Base-by-base conservation (phyloP, 2,888 invertebrate species). In the Plutella xylostella region DNA sequence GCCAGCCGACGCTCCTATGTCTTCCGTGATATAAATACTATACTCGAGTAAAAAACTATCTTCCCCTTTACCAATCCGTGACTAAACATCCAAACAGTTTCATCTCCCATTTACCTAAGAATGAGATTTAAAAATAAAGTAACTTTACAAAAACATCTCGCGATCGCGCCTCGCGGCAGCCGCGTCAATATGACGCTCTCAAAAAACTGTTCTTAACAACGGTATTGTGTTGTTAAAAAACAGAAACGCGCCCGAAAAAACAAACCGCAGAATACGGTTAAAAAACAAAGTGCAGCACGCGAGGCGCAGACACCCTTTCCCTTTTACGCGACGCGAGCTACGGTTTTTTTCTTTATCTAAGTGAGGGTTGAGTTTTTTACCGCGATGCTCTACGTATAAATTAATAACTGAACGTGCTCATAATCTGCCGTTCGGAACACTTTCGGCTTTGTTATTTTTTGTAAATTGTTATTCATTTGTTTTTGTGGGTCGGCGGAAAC, bases 361-460 rank as follows among this genome's bases (percentile, higher is more conserved):
- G 72, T 72, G 68, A 72, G 75, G 82, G 82, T 82, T 73, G 72
- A 62, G 66, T 77, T 82, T 80, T 82, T 78, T 72, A 75, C 69
- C 61, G 63, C 69, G 72, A 75, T 70, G 68, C 71, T 65, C 71
- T 65, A 71, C 77, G 72, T 82, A 83, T 83, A 83, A 83, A 83
- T 83, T 83, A 83, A 83, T 82, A 83, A 82, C 76, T 69, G 80
- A 79, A 80, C 71, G 80, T 75, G 80, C 74, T 75, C 75, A 73
- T 83, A 82, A 82, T 82, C 82, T 79, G 74, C 73, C 66, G 73
- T 63, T 64, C 57, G 68, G 75, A 78, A 82, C 82, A 83, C 83
- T 83, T 83, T 83, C 80, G 74, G 65, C 80, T 77, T 79, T 80
- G 75, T 76, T 72, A 61, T 68, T 71, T 73, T 76, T 77, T 54